phyloP scores from a whole-genome alignment of 2,113 vertebrate species.

The Chascanopsetta lugubris region DNA sequence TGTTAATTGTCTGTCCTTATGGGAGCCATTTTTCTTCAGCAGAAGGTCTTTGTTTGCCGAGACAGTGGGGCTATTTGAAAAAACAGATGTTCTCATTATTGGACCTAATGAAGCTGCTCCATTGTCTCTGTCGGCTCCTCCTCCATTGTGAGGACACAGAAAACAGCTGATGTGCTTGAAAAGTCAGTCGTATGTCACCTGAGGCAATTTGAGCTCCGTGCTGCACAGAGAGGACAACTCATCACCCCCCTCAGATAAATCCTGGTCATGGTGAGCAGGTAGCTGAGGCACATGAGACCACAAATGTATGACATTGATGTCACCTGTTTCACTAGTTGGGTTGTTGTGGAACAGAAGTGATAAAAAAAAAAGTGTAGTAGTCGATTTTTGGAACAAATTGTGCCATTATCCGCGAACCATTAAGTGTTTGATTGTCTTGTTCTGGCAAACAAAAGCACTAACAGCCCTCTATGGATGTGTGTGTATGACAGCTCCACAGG shows the following conservation, averaged over 20 bases:
- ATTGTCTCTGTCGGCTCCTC: slow-evolving; percentile 50
- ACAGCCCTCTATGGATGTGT: slow-evolving; percentile 13
- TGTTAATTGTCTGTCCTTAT: slow-evolving; percentile 57
- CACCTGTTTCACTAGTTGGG: slow-evolving; percentile 30
- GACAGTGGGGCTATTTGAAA: slow-evolving; percentile 29
- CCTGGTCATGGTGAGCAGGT: slow-evolving; percentile 54
- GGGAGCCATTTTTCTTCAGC: slow-evolving; percentile 25
- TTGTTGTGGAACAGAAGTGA: slow-evolving; percentile 1
- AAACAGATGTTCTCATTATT: slow-evolving; percentile 67
- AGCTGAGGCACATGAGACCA: slow-evolving; percentile 12
- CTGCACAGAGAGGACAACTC: slow-evolving; percentile 16
- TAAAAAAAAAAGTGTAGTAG: not conserved
- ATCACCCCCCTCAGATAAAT: slow-evolving; percentile 15
- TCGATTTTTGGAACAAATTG: not conserved
- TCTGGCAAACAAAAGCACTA: slow-evolving; percentile 22
- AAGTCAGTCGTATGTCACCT: slow-evolving; percentile 57
- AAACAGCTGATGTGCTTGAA: slow-evolving; percentile 56
- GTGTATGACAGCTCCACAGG: slow-evolving; percentile 45
- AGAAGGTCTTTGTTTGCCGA: slow-evolving; percentile 55
- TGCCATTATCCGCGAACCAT: slow-evolving; percentile 25
- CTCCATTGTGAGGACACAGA: slow-evolving; percentile 33
- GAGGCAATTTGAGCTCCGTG: slow-evolving; percentile 9
- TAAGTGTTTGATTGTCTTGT: slow-evolving; percentile 29
- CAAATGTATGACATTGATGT: slow-evolving; percentile 25
- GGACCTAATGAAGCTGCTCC: slow-evolving; percentile 52